phyloP scores from a whole-genome alignment of 2,888 invertebrate species.

The Heliconius erato region DNA sequence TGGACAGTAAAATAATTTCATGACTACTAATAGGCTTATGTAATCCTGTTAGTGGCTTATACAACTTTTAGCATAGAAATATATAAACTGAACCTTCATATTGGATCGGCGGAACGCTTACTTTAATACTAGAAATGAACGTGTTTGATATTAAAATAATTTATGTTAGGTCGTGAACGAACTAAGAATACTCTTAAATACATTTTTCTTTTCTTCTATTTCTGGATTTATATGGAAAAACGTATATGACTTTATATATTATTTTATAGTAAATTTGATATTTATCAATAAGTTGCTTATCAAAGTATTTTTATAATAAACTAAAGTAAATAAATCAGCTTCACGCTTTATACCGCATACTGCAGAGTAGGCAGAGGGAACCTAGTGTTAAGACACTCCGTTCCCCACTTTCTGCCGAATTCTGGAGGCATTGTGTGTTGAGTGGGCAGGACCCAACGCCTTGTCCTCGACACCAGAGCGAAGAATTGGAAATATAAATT shows the following conservation, averaged over 20 bases:
- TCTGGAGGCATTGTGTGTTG: too few species aligned
- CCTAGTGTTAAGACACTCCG: too few species aligned
- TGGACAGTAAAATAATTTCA: constrained; percentile 16
- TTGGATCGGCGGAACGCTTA: constrained; percentile 26
- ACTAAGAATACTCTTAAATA: too few species aligned
- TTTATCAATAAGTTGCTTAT: too few species aligned
- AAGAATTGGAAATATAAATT: too few species aligned
- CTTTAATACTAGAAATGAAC: constrained; percentile 8
- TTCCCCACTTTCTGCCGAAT: too few species aligned
- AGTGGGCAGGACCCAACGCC: too few species aligned
- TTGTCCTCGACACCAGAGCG: too few species aligned
- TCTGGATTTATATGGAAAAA: neutral
- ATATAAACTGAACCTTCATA: constrained; percentile 32
- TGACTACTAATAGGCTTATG: constrained; percentile 29
- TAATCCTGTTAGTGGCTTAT: constrained; percentile 39
- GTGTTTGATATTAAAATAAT: neutral
- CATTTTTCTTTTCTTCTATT: neutral
- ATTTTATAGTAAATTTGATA: neutral
- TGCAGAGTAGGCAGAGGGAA: too few species aligned
- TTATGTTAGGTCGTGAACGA: neutral
- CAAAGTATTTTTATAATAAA: too few species aligned
- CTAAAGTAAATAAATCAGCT: too few species aligned
- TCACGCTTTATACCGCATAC: too few species aligned
- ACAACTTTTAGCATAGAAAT: constrained; percentile 8
- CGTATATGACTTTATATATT: neutral